These are phyloP conservation scores for Apodemia duryi DNA, from an alignment of 2,888 invertebrate species.

Conservation along the genomic window DNA sequence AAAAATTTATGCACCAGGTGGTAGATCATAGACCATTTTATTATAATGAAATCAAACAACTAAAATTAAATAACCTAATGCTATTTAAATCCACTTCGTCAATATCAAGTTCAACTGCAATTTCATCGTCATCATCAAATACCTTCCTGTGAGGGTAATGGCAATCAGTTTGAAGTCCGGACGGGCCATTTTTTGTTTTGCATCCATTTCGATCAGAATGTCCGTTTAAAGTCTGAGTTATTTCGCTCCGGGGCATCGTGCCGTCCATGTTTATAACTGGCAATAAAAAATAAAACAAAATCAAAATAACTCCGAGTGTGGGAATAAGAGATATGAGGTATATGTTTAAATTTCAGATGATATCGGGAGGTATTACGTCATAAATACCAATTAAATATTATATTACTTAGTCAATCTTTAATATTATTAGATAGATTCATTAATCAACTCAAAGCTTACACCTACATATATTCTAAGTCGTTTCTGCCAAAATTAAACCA, in stretches of 20 bases:
- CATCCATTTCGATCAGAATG: constrained; percentile 38
- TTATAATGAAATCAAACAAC: constrained; percentile 16
- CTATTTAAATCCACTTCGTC: constrained; percentile 37
- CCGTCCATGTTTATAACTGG: constrained; percentile 24
- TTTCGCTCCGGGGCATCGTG: constrained; percentile 26
- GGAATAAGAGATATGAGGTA: too few relatives aligned
- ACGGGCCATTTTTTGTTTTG: constrained; percentile 34
- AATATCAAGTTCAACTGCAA: constrained; percentile 20
- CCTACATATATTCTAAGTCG: too few relatives aligned
- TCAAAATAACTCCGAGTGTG: constrained; percentile 5
- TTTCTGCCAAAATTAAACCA: too few relatives aligned
- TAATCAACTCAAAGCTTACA: too few relatives aligned
- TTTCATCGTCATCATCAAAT: constrained; percentile 42
- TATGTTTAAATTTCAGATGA: too few relatives aligned
- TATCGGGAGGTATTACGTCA: too few relatives aligned
- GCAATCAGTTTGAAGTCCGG: constrained; percentile 36
- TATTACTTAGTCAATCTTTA: too few relatives aligned
- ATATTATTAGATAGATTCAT: too few relatives aligned
- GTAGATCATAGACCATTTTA: too few relatives aligned
- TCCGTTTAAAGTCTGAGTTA: constrained; percentile 20
- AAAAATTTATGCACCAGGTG: too few relatives aligned
- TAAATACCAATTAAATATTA: too few relatives aligned
- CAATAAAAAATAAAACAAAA: constrained; percentile 26
- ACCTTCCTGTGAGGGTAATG: constrained; percentile 50
- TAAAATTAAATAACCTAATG: constrained; percentile 46